phyloP scores from a whole-genome alignment of 2,888 invertebrate species.

The Pycnomerus fuliginosus region DNA sequence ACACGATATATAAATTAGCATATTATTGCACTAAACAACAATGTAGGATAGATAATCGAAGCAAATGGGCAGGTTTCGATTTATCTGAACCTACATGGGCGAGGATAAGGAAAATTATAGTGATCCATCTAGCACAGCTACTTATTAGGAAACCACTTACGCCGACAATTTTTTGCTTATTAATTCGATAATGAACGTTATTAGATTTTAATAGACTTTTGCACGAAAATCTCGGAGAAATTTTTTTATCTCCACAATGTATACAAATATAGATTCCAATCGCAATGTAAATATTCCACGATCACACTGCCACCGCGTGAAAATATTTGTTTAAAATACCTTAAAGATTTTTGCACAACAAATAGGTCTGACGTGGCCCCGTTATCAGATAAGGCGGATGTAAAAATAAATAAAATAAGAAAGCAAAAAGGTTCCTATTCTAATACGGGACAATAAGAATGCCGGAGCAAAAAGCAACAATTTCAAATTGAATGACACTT shows the following conservation, averaged over 20 bases:
- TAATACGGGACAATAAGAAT: slow-evolving; percentile 7
- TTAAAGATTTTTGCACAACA: too few relatives aligned
- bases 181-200: slow-evolving; percentile 48
- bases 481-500: slow-evolving; percentile 49
- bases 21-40: slow-evolving; percentile 42
- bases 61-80: slow-evolving; percentile 44
- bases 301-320: slow-evolving; percentile 12
- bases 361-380: too few relatives aligned
- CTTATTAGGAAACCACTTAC: slow-evolving; percentile 50
- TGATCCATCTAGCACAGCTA: slow-evolving; percentile 48
- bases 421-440: too few relatives aligned
- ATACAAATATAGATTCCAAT: too few relatives aligned
- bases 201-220: slow-evolving; percentile 41
- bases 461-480: slow-evolving; percentile 39
- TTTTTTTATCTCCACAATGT: slow-evolving; percentile 12
- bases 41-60: slow-evolving; percentile 44
- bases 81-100: slow-evolving; percentile 33
- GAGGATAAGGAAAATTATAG: slow-evolving; percentile 50
- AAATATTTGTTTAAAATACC: too few relatives aligned
- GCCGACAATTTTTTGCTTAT: slow-evolving; percentile 43
- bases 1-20: slow-evolving; percentile 36
- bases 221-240: slow-evolving; percentile 6
- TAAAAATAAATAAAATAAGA: too few relatives aligned
- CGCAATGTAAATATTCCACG: too few relatives aligned
- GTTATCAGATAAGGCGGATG: too few relatives aligned